Base-by-base conservation (phyloP, 2,113 vertebrate species). In the Xiphorhynchus elegans region DNA sequence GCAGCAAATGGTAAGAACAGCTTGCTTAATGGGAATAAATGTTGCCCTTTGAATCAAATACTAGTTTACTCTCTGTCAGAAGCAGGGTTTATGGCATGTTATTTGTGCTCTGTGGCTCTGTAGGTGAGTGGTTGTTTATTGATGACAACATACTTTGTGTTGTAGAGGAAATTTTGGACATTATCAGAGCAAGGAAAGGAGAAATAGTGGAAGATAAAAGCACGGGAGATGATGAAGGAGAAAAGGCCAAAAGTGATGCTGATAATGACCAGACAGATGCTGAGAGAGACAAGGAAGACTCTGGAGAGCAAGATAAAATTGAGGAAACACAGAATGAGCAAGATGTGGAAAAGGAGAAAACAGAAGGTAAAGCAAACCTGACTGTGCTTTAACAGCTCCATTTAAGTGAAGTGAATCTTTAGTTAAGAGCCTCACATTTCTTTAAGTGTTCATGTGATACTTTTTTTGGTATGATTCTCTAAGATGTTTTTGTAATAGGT, bases 1-100 rank as follows among this genome's bases (percentile, higher is more conserved):
- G 98, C 99, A 93, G 98, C 98, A 96, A 99, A 99, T 33, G 99
- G 99, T 99, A 97, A 95, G 98, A 42, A 39, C 82, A 2, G 70
- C 89, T 77, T 58, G 23, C 73, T 56, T 85, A 21, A 33, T 64
- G 37, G 56, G 44, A 84, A 19, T 31, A 86, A 62, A 28, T 84
- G 40, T 33, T 86, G 29, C 50, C 33, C 72, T 93, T 59, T 5
- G 28, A 63, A 47, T 79, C 49, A 53, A 75, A 69, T 79, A 8
- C 18, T 79, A 6, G 14, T 44, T 85, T 66, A 4, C 88, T 35
- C 74, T 37, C 3, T 31, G 23, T 55, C 47, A 67, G 81, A 20
- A 76, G 24, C 19, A 10, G 31, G 68, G 42, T 95, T 87, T 73
- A 15, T 77, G 46, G 80, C 23, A 2, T 35, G 17, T 35, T 84